Evolutionary conservation across 2,113 vertebrate genomes (phyloP), one percentile per base, ranked within the genome.

Genomic region (Microtus oregoni): DNA sequence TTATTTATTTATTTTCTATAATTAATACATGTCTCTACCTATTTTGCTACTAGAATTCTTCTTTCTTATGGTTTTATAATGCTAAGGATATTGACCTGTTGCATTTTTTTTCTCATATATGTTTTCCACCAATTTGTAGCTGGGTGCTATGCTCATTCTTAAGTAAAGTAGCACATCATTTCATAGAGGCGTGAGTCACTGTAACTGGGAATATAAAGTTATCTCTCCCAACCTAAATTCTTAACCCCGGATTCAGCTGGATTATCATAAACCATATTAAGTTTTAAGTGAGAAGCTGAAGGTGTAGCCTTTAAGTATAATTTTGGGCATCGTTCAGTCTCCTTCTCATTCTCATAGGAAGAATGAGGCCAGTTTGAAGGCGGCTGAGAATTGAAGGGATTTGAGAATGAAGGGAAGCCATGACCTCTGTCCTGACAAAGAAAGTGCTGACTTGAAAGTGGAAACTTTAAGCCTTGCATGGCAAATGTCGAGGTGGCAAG

Each of bases 231-330:
- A 73, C 44, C 63, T n/a, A 50, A 73, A 72, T 65, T 81, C 55
- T 81, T 96, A 89, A 90, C 77, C 88, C 70, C 77, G 17, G 89
- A 44, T 52, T 91, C 83, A 68, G 50, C 20, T 86, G n/a, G 55
- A 76, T 81, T 76, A 55, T 70, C 86, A 47, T 30, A 79, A 78
- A 4, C 38, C 15, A 26, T 78, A 85, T 70, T 96, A 81, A 67
- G 50, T 89, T 93, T 93, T 73, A 65, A 41, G 63, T 61, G 7
- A 17, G 30, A 50, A 73, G n/a, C 26, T 86, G 94, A 78, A 63
- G 12, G 22, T 26, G 41, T 6, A 32, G 55, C 11, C 32, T 52
- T 50, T 77, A 67, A 95, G 35, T 75, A 30, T 30, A 20, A 75
- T 77, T 35, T 68, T 82, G 7, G 2, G 77, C 0, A 78, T 92